These are phyloP conservation scores for Laticauda laticaudata DNA, from an alignment of 2,113 vertebrate species.

Conservation along the genomic window DNA sequence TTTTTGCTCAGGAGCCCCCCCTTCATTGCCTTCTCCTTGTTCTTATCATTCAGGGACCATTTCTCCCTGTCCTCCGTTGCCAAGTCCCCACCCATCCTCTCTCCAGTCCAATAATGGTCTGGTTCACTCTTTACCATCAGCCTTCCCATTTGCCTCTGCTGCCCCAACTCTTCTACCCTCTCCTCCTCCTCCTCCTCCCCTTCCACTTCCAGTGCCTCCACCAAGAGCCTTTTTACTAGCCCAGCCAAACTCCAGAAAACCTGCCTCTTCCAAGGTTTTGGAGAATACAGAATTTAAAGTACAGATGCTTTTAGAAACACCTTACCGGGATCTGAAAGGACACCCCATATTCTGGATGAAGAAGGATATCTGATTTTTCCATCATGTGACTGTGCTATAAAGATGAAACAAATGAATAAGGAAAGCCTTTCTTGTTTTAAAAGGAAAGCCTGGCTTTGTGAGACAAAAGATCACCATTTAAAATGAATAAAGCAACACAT, in stretches of 20 bases:
- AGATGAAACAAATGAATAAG: conserved; percentile 46
- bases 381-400: rapidly evolving
- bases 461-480: background rate
- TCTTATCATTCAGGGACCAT: background rate
- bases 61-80: background rate
- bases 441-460: background rate
- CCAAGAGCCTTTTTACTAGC: background rate
- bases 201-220: background rate
- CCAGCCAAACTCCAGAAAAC: background rate
- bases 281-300: background rate
- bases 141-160: conserved; percentile 13
- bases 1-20: background rate
- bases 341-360: conserved; percentile 93
- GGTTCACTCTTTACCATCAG: background rate
- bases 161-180: background rate
- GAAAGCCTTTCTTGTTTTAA: background rate
- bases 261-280: background rate
- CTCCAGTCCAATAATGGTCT: background rate
- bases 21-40: background rate
- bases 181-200: conserved; percentile 6
- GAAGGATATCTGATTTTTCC: conserved; percentile 79
- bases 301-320: conserved; percentile 74
- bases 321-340: conserved; percentile 81
- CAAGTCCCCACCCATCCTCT: conserved; percentile 19
- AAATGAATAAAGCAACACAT: background rate